A percentile compares a stretch with the other conserved stretches of the same genome.
phyloP scores from a whole-genome alignment of 2,797 vertebrate species.

The Acipenser oxyrinchus region DNA sequence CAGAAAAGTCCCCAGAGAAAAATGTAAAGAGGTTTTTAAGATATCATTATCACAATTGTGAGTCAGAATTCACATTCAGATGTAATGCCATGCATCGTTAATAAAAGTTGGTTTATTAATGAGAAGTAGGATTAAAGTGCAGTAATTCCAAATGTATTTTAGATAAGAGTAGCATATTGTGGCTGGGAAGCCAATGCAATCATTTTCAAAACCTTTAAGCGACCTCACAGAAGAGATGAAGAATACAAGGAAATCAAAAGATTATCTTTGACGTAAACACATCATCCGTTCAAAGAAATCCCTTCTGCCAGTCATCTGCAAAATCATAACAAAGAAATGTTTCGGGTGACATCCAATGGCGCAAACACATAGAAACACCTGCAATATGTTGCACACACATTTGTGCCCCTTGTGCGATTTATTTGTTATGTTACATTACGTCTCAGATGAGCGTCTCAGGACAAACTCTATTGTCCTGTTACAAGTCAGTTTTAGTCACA shows the following conservation, averaged over 20 bases:
- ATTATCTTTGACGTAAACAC: conserved; percentile 27
- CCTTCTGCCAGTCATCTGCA: conserved; percentile 13
- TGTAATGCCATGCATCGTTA: no score
- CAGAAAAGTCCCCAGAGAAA: background rate
- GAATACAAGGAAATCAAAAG: conserved; percentile 23
- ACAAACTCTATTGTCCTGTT: no score
- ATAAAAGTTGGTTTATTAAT: background rate
- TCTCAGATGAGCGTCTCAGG: no score
- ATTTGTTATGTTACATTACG: no score
- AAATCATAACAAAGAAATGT: no score
- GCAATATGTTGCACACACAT: no score
- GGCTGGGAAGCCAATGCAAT: background rate
- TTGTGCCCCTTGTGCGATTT: no score
- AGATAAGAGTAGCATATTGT: background rate
- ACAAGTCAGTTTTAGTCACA: no score
- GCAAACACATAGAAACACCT: no score
- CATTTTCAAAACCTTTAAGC: conserved; percentile 1
- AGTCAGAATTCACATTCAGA: background rate
- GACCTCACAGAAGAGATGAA: conserved; percentile 18
- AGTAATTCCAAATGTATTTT: background rate
- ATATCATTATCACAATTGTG: background rate
- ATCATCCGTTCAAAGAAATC: conserved; percentile 18
- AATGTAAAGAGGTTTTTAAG: background rate
- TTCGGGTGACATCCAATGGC: background rate
- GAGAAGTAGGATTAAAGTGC: background rate